Base-by-base conservation (phyloP, 2,888 invertebrate species). In the Ecdyonurus torrentis region DNA sequence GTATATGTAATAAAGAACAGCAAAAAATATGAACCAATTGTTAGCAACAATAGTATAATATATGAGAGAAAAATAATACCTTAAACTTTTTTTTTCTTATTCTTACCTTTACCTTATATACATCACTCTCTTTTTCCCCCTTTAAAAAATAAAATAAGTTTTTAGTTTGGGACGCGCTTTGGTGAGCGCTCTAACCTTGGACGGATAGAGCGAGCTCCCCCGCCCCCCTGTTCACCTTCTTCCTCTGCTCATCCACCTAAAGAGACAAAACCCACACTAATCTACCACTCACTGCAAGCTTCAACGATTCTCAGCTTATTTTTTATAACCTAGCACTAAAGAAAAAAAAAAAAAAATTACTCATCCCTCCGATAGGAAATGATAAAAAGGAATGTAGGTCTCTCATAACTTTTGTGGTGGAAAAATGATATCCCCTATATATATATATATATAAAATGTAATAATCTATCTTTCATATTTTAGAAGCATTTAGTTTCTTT, bases 211-310 rank as follows among this genome's bases (percentile, higher is more conserved):
- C n/a, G n/a, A n/a, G n/a, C n/a, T 18, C 18, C 50, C 50, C 50
- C 50, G 50, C 50, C 55, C 55, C 55, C 55, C 55, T 5, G 7
- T 20, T n/a, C 55, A 7, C 55, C n/a, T n/a, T 5, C n/a, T 55
- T 5, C 37, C 37, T 37, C 37, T 15, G 5, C 37, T 10, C 7
- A 5, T 15, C 5, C 7, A n/a, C 55, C n/a, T 10, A 55, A 55
- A 55, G 55, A 55, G 55, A 55, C 55, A 55, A 55, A 55, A 55
- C 22, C 55, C 22, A 20, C 55, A 55, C 55, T 55, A 55, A 55
- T 55, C 55, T 55, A 37, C 37, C 15, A 15, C n/a, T n/a, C n/a
- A n/a, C 37, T 37, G 15, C 37, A 37, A 37, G 37, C 37, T 37
- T 15, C 37, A 37, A 37, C 37, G 15, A 37, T 37, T 37, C 37